These are phyloP conservation scores for Littorina saxatilis DNA, from an alignment of 1,140 invertebrate species.

Conservation along the genomic window DNA sequence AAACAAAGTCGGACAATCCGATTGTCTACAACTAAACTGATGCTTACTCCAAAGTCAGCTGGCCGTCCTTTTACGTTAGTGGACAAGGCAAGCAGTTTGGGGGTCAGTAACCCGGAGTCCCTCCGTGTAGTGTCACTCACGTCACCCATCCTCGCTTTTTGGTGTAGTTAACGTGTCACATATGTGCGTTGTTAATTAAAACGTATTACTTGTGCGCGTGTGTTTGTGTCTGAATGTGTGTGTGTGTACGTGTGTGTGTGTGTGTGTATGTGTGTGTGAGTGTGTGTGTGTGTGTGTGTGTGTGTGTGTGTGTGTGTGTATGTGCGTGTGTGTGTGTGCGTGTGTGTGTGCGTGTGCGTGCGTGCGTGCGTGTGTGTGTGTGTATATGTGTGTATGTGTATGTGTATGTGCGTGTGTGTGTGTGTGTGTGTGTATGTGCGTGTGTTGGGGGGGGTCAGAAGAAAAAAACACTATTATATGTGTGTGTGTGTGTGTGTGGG, in stretches of 20 bases:
- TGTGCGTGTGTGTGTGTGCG: conserved; percentile 16
- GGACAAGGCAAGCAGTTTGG: too few relatives aligned
- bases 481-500: background rate
- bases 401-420: background rate
- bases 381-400: conserved; percentile 3
- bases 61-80: too few relatives aligned
- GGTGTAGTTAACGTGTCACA: background rate
- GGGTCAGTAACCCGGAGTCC: too few relatives aligned
- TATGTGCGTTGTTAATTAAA: background rate
- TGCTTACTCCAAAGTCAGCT: too few relatives aligned
- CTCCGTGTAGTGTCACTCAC: too few relatives aligned
- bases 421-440: background rate
- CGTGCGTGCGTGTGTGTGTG: conserved; percentile 10
- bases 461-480: background rate
- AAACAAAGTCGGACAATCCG: too few relatives aligned
- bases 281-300: background rate
- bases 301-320: background rate
- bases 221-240: background rate
- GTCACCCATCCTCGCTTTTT: too few relatives aligned
- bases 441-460: background rate
- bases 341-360: conserved; percentile 22
- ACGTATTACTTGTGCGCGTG: background rate
- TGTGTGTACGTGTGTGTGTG: conserved; percentile 5
- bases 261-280: conserved; percentile 1
- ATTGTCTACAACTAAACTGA: too few relatives aligned